phyloP scores from a whole-genome alignment of 2,797 vertebrate genomes.

The Danio kyathit region DNA sequence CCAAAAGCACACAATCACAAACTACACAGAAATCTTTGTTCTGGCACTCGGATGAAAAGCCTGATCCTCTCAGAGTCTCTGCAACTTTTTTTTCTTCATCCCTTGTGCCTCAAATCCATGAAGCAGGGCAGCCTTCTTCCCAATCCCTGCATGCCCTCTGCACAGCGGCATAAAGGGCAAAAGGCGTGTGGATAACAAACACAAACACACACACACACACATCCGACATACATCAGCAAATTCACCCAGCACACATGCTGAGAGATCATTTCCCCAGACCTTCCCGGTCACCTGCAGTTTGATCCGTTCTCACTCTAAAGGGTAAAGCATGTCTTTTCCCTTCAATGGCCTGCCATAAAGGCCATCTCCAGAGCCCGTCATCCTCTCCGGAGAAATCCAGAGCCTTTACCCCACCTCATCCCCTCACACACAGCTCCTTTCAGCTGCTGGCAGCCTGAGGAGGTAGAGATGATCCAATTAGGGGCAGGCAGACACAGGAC shows the following conservation, averaged over 20 bases:
- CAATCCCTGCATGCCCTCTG: slow-evolving; percentile 39
- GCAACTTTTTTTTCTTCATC: not conserved
- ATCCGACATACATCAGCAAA: slow-evolving; percentile 38
- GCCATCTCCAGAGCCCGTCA: slow-evolving; percentile 48
- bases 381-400: slow-evolving; percentile 40
- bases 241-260: slow-evolving; percentile 29
- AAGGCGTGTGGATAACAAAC: slow-evolving; percentile 7
- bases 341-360: slow-evolving; percentile 36
- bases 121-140: slow-evolving; percentile 5
- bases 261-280: slow-evolving; percentile 26
- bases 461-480: slow-evolving; percentile 70
- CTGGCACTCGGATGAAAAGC: slow-evolving; percentile 12
- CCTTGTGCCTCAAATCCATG: slow-evolving; percentile 15
- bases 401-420: slow-evolving; percentile 39
- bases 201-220: slow-evolving; percentile 17
- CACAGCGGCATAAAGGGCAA: slow-evolving; percentile 29
- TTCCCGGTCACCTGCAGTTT: slow-evolving; percentile 11
- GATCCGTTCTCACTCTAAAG: slow-evolving; percentile 33
- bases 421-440: slow-evolving; percentile 26
- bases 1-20: not conserved
- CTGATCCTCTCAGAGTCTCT: slow-evolving; percentile 33
- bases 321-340: slow-evolving; percentile 42
- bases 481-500: slow-evolving; percentile 64
- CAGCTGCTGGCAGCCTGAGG: slow-evolving; percentile 35
- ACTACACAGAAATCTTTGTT: not conserved